These are phyloP conservation scores for Drosophila trichaetosa DNA, from an alignment of 2,888 invertebrate species.

Conservation along the genomic window DNA sequence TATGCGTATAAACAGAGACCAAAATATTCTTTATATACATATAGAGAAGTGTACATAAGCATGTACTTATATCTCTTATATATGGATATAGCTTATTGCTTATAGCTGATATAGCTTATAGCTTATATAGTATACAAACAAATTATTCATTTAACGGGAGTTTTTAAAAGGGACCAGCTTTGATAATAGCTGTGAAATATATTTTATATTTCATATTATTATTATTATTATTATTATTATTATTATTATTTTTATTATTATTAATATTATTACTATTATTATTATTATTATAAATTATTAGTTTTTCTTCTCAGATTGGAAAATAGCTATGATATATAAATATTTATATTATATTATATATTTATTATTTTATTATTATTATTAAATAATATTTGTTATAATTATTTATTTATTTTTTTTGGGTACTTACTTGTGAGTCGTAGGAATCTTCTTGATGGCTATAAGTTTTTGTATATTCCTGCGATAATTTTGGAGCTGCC, in stretches of 20 bases:
- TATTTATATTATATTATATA: no score
- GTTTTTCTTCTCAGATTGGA: no score
- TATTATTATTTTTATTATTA: neutral
- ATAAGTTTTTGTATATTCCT: neutral
- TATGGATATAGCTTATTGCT: constrained; percentile 1
- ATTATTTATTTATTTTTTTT: neutral
- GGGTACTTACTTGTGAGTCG: constrained; percentile 28
- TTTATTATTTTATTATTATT: neutral
- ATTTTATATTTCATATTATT: neutral
- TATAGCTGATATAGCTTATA: constrained; percentile 2
- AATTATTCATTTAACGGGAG: neutral
- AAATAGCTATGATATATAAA: no score
- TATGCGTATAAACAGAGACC: constrained; percentile 15
- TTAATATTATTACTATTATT: no score
- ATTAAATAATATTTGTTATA: neutral
- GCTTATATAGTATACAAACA: neutral
- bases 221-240: neutral
- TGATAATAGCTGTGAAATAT: neutral
- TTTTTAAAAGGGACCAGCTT: neutral
- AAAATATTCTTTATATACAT: constrained; percentile 9
- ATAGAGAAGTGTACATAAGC: constrained; percentile 1
- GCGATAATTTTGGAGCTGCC: neutral
- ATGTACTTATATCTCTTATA: neutral
- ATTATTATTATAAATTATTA: no score
- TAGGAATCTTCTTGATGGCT: constrained; percentile 13